Evolutionary conservation across 2,888 invertebrate genomes (phyloP), one percentile per base, ranked within the genome.

Genomic region (Ethmia dodecea): DNA sequence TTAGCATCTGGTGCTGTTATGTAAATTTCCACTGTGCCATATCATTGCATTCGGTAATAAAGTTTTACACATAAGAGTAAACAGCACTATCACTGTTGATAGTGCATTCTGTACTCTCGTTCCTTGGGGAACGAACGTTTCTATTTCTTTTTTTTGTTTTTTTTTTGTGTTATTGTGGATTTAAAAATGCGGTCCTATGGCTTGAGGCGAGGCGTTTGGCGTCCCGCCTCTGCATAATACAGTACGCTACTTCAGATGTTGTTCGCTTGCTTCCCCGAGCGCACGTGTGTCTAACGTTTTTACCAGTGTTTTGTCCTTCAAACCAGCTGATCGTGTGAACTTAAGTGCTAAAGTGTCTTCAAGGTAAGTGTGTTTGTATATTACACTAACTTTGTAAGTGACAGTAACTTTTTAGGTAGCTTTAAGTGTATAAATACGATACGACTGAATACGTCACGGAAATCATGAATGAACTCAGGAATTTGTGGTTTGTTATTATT

Each of bases 151-250:
- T 13, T 14, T n/a, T 59, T 47, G 43, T 54, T 43, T 39, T 40
- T 37, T 27, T 35, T 30, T 13, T 14, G 37, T 37, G 40, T 16
- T 33, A 38, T 42, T 36, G 31, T 42, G 26, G 10, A 5, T 15
- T 38, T 45, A 57, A 80, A 80, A 78, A 84, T 81, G 83, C 79
- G 79, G 76, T 58, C 61, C 45, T 40, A 45, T 47, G 50, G 59
- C 16, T 49, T 53, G 76, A 71, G 81, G 78, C 81, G 80, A 66
- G 78, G 61, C 66, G 55, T 48, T 34, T 42, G 49, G 41, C 63
- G 66, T 68, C 74, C 61, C 78, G 74, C 70, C 64, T 71, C 70
- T 14, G 5, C 25, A 18, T 33, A 10, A 25, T 13, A 8, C 11
- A 27, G 20, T 12, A 13, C 22, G 22, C 13, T 20, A 16, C 24